These are phyloP conservation scores for Netelia fuscicornis DNA, from an alignment of 2,888 invertebrate genomes.

Conservation along the genomic window DNA sequence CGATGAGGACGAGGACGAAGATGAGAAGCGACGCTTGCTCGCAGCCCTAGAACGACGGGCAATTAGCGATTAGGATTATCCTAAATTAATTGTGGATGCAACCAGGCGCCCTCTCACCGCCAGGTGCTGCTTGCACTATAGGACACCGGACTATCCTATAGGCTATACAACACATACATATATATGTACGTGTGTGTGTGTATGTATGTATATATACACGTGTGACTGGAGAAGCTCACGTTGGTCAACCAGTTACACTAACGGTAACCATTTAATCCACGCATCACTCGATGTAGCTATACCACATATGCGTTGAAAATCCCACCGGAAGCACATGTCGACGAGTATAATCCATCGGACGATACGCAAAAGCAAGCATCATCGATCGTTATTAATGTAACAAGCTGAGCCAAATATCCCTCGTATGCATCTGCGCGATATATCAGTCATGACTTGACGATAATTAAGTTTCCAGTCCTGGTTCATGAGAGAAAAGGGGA, in stretches of 20 bases:
- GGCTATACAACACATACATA: constrained; percentile 17
- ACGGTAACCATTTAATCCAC: constrained; percentile 73
- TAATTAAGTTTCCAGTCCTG: constrained; percentile 58
- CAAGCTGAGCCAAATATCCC: constrained; percentile 48
- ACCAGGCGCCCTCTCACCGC: constrained; percentile 36
- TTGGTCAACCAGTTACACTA: constrained; percentile 74
- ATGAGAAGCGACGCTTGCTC: constrained; percentile 58
- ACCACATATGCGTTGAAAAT: constrained; percentile 20
- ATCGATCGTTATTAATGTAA: constrained; percentile 59
- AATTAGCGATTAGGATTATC: constrained; percentile 83
- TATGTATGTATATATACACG: neutral
- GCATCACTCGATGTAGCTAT: constrained; percentile 70
- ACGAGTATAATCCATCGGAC: constrained; percentile 75
- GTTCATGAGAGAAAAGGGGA: neutral
- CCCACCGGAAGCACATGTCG: constrained; percentile 66
- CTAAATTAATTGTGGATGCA: constrained; percentile 78
- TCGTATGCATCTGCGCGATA: constrained; percentile 26
- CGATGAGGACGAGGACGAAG: constrained; percentile 44
- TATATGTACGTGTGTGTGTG: neutral
- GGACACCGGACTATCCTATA: constrained; percentile 1
- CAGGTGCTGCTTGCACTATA: constrained; percentile 51
- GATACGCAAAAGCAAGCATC: constrained; percentile 37
- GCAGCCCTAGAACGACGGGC: constrained; percentile 70
- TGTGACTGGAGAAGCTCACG: constrained; percentile 3
- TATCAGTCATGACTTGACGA: constrained; percentile 46